Conservation (phyloP, 1,140 invertebrate genomes). For the Zaprionus camerounensis region DNA sequence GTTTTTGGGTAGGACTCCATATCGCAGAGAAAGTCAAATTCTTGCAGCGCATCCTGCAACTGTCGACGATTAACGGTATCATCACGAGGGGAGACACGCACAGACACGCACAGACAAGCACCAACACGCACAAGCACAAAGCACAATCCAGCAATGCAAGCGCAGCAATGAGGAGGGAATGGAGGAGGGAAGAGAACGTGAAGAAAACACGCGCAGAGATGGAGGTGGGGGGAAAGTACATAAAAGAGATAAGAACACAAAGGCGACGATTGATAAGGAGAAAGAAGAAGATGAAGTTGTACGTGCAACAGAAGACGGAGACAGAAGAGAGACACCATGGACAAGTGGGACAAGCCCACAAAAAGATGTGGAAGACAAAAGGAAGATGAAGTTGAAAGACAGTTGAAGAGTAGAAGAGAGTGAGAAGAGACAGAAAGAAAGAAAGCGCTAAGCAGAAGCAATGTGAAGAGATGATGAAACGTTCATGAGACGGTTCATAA, state of each 20-base stretch:
- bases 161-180: slow-evolving; percentile 5
- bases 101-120: slow-evolving; percentile 4
- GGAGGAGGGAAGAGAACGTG: slow-evolving; percentile 21
- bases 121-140: slow-evolving; percentile 35
- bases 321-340: slow-evolving; percentile 1
- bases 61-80: slow-evolving; percentile 85
- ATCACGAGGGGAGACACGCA: slow-evolving; percentile 45
- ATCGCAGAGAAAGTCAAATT: slow-evolving; percentile 94
- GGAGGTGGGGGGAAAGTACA: slow-evolving; percentile 19
- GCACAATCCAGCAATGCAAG: slow-evolving; percentile 21
- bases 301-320: slow-evolving; percentile 12
- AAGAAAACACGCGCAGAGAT: slow-evolving; percentile 3
- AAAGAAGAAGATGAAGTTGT: slow-evolving; percentile 1
- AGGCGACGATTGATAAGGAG: neutral
- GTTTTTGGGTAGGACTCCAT: slow-evolving; percentile 79
- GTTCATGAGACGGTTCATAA: neutral
- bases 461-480: neutral
- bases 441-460: slow-evolving; percentile 14
- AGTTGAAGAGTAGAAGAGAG: slow-evolving; percentile 8
- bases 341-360: neutral
- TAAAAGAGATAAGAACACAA: slow-evolving; percentile 14
- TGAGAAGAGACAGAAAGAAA: neutral
- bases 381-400: neutral
- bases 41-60: slow-evolving; percentile 92
- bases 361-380: slow-evolving; percentile 8